These are phyloP conservation scores for Boloria selene DNA, from an alignment of 2,888 invertebrate species.

Conservation along the genomic window DNA sequence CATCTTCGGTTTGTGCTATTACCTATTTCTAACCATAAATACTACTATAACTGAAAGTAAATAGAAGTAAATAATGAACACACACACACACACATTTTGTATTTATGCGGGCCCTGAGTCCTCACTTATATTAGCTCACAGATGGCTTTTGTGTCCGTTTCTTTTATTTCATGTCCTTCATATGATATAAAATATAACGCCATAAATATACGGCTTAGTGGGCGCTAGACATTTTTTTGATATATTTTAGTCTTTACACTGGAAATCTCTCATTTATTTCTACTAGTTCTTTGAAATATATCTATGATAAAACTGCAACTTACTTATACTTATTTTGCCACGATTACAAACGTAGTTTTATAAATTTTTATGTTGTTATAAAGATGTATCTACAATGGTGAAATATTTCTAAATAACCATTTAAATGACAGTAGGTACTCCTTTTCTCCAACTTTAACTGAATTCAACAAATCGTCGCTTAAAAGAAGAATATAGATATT, in stretches of 20 bases:
- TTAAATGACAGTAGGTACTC: no score
- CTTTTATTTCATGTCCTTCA: constrained; percentile 48
- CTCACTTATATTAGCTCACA: constrained; percentile 18
- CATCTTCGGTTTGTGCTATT: no score
- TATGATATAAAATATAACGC: constrained; percentile 30
- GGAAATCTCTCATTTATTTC: constrained; percentile 5
- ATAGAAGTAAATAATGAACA: constrained; percentile 16
- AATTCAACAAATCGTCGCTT: constrained; percentile 7
- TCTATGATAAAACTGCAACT: no score
- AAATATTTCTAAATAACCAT: neutral
- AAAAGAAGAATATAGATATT: constrained; percentile 6
- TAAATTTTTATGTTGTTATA: neutral
- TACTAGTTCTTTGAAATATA: neutral
- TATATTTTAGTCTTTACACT: neutral
- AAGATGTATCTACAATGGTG: no score
- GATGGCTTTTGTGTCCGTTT: constrained; percentile 35
- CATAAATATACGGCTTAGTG: constrained; percentile 12
- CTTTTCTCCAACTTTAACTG: neutral
- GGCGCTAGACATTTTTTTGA: constrained; percentile 3
- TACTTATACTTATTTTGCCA: no score
- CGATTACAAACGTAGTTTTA: neutral
- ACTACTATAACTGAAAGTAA: neutral
- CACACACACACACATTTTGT: constrained; percentile 1
- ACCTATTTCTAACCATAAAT: neutral
- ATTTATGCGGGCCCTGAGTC: constrained; percentile 5